Evolutionary conservation across 2,797 vertebrate species (phyloP), one percentile per base, ranked within the genome.

Genomic region (Poecilia wingei): DNA sequence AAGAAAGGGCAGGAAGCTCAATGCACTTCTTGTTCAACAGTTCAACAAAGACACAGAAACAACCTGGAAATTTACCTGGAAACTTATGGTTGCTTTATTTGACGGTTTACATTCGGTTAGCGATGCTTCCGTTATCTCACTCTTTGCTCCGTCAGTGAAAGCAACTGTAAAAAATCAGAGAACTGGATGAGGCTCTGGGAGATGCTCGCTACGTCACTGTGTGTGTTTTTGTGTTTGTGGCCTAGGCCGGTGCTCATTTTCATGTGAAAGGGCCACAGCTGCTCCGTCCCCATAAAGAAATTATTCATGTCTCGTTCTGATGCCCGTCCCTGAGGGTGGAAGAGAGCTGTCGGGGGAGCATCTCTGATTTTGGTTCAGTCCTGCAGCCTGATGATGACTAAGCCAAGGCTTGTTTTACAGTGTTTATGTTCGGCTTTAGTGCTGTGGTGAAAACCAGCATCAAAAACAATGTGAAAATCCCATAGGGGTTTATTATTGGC

Each of bases 191-290:
- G 39, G 68, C 33, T 39, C 18, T 4, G 7, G 36, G 41, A 70
- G 68, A 70, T n/a, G 51, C 70, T 70, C 1, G 47, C 51, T 76
- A 28, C 71, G 28, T 83, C 73, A 28, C 41, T 14, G 68, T 77
- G 81, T 81, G 78, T 77, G 72, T 77, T 25, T 83, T 76, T 66
- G 86, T 81, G 79, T 75, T 8, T 57, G 36, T 69, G 79, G 55
- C 49, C 20, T 4, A 9, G 13, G 33, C 57, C 28, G 70, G 80
- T 81, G 86, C 93, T 95, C 91, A 94, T 95, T 95, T 95, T 92
- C 91, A 95, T 95, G 86, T 95, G 91, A 95, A 95, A 92, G 86
- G 90, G 79, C 85, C 85, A 85, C 94, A 95, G 93, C 94, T 95
- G 94, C 92, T 92, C 88, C 7, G 74, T 90, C 83, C 79, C 73